phyloP scores from a whole-genome alignment of 2,888 invertebrate genomes.

The Hydropsyche betteni region DNA sequence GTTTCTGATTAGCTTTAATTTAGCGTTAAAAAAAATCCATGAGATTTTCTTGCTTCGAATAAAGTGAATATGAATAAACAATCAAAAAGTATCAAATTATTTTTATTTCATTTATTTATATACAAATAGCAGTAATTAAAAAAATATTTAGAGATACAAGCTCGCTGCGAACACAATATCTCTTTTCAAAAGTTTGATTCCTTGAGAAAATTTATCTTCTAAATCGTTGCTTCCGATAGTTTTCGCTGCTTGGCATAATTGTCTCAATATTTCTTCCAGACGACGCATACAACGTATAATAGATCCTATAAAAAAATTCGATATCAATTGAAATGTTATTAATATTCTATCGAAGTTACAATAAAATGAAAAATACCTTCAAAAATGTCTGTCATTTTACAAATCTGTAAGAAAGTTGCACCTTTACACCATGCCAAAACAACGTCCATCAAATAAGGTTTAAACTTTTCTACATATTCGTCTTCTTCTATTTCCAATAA shows the following conservation, averaged over 20 bases:
- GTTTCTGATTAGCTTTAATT: no score
- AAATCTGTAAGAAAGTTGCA: slow-evolving; percentile 87
- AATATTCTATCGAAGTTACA: neutral
- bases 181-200: slow-evolving; percentile 90
- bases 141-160: slow-evolving; percentile 78
- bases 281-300: slow-evolving; percentile 90
- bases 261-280: slow-evolving; percentile 93
- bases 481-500: slow-evolving; percentile 91
- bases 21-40: no score
- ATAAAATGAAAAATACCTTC: slow-evolving; percentile 71
- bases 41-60: no score
- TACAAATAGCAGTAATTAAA: no score
- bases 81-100: no score
- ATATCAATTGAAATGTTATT: neutral
- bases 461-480: slow-evolving; percentile 89
- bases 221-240: slow-evolving; percentile 96
- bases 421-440: slow-evolving; percentile 97
- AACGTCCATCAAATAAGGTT: slow-evolving; percentile 96
- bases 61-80: no score
- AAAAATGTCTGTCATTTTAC: slow-evolving; percentile 96
- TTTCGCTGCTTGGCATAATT: slow-evolving; percentile 95
- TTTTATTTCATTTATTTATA: no score
- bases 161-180: slow-evolving; percentile 99
- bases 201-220: slow-evolving; percentile 94
- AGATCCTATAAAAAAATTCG: slow-evolving; percentile 59